Evolutionary conservation across 2,888 invertebrate species (phyloP), one percentile per base, ranked within the genome.

Genomic region (Drosophila multiciliata): DNA sequence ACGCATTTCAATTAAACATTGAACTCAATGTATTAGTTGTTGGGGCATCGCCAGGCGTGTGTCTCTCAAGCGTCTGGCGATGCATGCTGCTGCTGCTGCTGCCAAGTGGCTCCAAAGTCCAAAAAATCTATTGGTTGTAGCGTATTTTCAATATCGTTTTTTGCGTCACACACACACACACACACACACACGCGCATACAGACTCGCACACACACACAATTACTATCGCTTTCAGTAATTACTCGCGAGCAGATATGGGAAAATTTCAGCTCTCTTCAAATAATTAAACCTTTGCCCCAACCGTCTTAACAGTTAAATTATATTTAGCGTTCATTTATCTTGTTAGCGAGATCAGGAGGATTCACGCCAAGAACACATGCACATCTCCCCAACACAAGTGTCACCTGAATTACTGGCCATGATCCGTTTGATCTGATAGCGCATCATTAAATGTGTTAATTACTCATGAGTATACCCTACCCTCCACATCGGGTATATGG

Each of bases 341-440:
- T 26, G 70, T 29, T 58, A n/a, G 36, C 40, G 45, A 49, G 54
- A 38, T 42, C 54, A 64, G 83, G 75, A 78, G 83, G 75, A 78
- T 76, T 68, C 88, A 85, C 78, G 83, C 63, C 60, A 26, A 61
- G 69, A n/a, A 54, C 83, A 74, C 88, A 80, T 88, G 84, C 64
- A 55, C 78, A 78, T 45, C 23, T 15, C 23, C 20, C 45, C 20
- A 20, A 15, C 7, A 66, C 73, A 66, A 73, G 66, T 80, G 53
- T 64, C 67, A 73, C 72, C 58, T 60, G 59, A 53, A 70, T 55
- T 66, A 59, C 69, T 77, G 78, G 73, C 81, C 78, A 58, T 72
- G 81, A 77, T 80, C 52, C 45, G 73, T 42, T 66, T 60, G 52
- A 60, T 70, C 48, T 58, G 49, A 60, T 63, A 33, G 55, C 45